Conservation (phyloP, 1,140 invertebrate genomes). For the Condylostylus longicornis region DNA sequence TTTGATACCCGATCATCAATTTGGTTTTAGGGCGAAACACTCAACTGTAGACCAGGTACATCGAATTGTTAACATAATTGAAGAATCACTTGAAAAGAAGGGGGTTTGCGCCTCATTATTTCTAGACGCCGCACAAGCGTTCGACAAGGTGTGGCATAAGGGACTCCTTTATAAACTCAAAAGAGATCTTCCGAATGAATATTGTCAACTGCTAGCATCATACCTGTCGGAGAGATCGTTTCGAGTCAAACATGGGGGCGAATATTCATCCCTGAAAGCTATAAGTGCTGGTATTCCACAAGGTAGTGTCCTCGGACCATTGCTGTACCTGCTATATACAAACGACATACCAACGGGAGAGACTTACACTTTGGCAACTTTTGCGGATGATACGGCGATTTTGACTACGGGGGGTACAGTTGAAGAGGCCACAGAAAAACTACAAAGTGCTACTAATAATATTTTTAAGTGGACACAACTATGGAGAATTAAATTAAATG, state of each 20-base stretch:
- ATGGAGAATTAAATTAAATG: too few species aligned
- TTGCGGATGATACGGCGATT: constrained; percentile 16
- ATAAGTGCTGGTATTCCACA: constrained; percentile 9
- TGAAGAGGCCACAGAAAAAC: too few species aligned
- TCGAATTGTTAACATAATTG: constrained; percentile 8
- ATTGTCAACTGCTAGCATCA: constrained; percentile 9
- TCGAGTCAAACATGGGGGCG: constrained; percentile 11
- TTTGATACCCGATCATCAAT: constrained; percentile 21
- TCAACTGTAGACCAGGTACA: constrained; percentile 14
- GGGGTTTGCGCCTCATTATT: constrained; percentile 16
- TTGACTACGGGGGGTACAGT: constrained; percentile 1
- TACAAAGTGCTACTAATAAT: too few species aligned
- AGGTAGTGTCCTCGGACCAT: constrained; percentile 8
- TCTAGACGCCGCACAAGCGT: constrained; percentile 19
- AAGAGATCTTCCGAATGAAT: constrained; percentile 3
- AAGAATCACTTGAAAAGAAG: constrained; percentile 12
- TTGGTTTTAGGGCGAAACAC: constrained; percentile 19
- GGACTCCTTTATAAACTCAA: constrained; percentile 15
- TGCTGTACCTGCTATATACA: constrained; percentile 10
- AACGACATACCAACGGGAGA: constrained; percentile 10
- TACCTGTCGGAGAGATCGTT: constrained; percentile 11
- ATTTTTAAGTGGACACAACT: too few species aligned
- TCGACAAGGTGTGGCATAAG: constrained; percentile 21
- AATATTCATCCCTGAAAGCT: constrained; percentile 7
- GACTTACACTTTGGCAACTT: constrained; percentile 6